Evolutionary conservation across 2,797 vertebrate species (phyloP).

Genomic region (Eidolon dupreanum): DNA sequence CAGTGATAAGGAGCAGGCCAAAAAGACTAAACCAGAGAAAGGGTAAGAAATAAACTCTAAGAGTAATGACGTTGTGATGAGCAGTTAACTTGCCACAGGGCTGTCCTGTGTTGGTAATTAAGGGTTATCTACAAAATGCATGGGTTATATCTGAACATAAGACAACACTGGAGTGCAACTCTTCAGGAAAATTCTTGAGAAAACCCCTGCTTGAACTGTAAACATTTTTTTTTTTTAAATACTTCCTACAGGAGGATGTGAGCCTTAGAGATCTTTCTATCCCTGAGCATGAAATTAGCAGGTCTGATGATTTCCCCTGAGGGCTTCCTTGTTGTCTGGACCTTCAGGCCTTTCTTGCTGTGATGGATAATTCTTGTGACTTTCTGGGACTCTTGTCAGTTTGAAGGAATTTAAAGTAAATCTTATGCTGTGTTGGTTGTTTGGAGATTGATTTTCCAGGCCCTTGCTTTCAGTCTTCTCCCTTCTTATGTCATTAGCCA

Average conservation of each 20-base stretch:
- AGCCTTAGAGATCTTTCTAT: not conserved
- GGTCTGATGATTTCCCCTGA: not conserved
- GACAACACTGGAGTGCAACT: not conserved
- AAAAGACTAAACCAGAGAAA: not conserved
- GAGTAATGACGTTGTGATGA: not conserved
- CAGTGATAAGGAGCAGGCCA: not conserved
- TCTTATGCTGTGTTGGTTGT: not conserved
- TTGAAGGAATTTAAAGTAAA: not conserved
- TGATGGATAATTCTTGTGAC: not conserved
- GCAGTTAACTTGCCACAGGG: not conserved
- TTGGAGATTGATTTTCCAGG: not conserved
- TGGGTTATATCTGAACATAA: not conserved
- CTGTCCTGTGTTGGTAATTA: not conserved
- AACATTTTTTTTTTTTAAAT: not conserved
- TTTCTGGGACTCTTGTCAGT: not conserved
- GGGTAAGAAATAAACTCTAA: not conserved
- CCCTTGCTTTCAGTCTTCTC: not conserved
- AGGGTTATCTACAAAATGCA: not conserved
- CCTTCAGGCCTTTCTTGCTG: rapidly evolving
- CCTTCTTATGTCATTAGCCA: not conserved
- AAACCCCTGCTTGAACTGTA: not conserved
- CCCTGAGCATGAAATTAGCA: not conserved
- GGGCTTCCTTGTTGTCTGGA: not conserved
- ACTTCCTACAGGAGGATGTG: not conserved
- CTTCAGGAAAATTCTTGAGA: not conserved